phyloP scores from a whole-genome alignment of 2,888 invertebrate genomes.

The Myopa tessellatipennis region DNA sequence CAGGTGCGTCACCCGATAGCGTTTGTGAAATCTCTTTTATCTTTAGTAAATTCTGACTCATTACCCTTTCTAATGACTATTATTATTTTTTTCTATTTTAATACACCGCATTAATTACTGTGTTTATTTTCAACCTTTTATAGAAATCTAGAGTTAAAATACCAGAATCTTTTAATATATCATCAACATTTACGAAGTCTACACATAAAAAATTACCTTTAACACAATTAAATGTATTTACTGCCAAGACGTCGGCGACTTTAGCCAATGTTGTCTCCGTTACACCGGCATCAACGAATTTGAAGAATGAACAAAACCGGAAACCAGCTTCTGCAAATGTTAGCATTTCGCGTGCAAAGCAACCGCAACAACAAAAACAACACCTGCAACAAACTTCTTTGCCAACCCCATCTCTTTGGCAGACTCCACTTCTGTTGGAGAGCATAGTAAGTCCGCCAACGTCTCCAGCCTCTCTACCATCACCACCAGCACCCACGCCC shows the following conservation, averaged over 20 bases:
- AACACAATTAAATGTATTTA: conserved; percentile 53
- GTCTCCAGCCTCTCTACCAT: conserved; percentile 58
- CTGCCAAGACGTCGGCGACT: conserved; percentile 58
- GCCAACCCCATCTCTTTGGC: conserved; percentile 63
- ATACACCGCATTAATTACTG: neutral
- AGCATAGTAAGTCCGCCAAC: conserved; percentile 56
- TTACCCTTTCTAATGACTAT: neutral
- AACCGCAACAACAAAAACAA: conserved; percentile 54
- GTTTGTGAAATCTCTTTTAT: neutral
- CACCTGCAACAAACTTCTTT: conserved; percentile 49
- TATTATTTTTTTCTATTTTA: too few relatives aligned
- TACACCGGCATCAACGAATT: conserved; percentile 50
- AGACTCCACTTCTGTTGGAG: conserved; percentile 61
- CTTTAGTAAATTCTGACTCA: neutral
- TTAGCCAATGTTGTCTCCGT: conserved; percentile 45
- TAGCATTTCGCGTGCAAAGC: conserved; percentile 60
- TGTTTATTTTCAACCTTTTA: neutral
- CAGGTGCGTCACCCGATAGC: conserved; percentile 56
- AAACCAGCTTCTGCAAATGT: conserved; percentile 57
- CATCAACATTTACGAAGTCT: conserved; percentile 35
- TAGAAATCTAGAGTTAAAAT: conserved; percentile 31
- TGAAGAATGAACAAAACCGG: conserved; percentile 55
- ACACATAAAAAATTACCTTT: conserved; percentile 44
- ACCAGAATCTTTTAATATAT: conserved; percentile 4
- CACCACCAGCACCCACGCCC: conserved; percentile 43